Conservation (phyloP, 2,888 invertebrate genomes). For the Ethmia dodecea region DNA sequence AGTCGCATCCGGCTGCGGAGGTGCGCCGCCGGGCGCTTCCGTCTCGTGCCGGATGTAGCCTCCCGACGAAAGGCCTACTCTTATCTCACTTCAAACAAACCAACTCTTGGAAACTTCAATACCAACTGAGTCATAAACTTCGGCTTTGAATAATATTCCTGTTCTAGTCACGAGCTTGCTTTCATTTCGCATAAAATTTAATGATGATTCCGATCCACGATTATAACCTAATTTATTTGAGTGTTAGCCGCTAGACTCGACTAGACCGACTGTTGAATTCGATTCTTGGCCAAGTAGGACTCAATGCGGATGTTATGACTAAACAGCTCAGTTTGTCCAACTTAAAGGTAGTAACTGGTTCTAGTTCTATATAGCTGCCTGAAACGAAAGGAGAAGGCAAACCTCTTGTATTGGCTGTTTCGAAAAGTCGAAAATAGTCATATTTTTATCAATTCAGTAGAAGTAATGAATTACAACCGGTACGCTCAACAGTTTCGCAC, state of each 20-base stretch:
- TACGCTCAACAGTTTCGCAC: constrained; percentile 57
- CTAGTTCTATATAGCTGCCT: not conserved
- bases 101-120: not conserved
- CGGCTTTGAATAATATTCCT: no score
- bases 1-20: constrained; percentile 66
- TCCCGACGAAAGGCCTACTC: constrained; percentile 41
- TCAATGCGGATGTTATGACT: constrained; percentile 53
- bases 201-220: no score
- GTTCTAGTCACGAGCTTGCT: no score
- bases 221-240: no score
- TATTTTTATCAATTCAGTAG: constrained; percentile 28
- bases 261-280: constrained; percentile 11
- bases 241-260: no score
- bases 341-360: constrained; percentile 10
- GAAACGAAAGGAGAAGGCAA: constrained; percentile 7
- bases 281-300: constrained; percentile 48
- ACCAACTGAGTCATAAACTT: not conserved
- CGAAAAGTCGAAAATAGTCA: constrained; percentile 1
- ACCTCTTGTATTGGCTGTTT: not conserved
- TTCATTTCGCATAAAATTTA: no score
- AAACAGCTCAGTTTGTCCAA: constrained; percentile 30
- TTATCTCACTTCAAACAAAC: constrained; percentile 1
- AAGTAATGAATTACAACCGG: constrained; percentile 69
- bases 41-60: constrained; percentile 53
- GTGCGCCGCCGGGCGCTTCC: constrained; percentile 57